Conservation (phyloP, 2,113 vertebrate species). For the Ranitomeya variabilis region DNA sequence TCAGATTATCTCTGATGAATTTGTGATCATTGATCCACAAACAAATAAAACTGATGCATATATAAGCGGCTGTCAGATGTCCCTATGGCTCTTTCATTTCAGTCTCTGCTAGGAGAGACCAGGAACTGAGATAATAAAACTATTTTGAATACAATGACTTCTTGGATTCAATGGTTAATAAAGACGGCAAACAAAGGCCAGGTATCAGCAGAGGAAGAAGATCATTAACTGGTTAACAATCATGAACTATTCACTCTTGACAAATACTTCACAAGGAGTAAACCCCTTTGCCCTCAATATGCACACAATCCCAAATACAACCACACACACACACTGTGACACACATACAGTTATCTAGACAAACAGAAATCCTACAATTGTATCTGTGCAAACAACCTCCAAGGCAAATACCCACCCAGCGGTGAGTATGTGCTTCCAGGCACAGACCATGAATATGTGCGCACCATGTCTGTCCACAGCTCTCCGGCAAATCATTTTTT, state of each 20-base stretch:
- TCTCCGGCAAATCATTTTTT: neutral
- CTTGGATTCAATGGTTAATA: conserved; percentile 39
- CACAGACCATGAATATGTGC: neutral
- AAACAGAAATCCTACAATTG: conserved; percentile 48
- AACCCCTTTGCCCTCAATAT: conserved; percentile 27
- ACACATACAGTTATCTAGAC: conserved; percentile 24
- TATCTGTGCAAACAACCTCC: conserved; percentile 38
- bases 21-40: neutral
- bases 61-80: neutral
- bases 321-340: conserved; percentile 12
- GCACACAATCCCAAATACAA: conserved; percentile 36
- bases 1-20: neutral
- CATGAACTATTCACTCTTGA: conserved; percentile 48
- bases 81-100: neutral
- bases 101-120: neutral
- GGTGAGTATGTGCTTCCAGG: neutral
- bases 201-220: conserved; percentile 54
- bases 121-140: conserved; percentile 48
- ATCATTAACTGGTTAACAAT: conserved; percentile 56
- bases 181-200: conserved; percentile 52
- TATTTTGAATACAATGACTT: conserved; percentile 48
- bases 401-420: conserved; percentile 33
- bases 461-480: neutral
- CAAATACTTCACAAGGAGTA: conserved; percentile 35
- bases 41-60: neutral